Percentiles rank a stretch among this genome's conserved stretches.
These are phyloP conservation scores for Carcina quercana DNA, from an alignment of 2,888 invertebrate genomes.

Conservation along the genomic window DNA sequence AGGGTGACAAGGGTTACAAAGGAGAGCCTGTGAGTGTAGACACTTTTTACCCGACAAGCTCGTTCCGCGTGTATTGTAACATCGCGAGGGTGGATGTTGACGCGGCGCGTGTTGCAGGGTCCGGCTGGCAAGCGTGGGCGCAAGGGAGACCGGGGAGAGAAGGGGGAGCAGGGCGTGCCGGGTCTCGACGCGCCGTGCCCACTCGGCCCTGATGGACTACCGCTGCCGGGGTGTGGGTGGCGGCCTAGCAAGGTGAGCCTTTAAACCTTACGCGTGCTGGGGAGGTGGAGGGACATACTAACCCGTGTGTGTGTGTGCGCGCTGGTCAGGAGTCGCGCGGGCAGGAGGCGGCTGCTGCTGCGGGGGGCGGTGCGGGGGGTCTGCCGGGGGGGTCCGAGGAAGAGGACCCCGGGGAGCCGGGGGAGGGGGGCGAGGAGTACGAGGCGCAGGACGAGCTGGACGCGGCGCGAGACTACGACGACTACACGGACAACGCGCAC, in stretches of 20 bases:
- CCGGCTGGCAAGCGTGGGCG: conserved; percentile 91
- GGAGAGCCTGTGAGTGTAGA: conserved; percentile 84
- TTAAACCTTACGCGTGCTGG: conserved; percentile 56
- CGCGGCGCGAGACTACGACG: conserved; percentile 55
- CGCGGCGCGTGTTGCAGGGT: conserved; percentile 75
- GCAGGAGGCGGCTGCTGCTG: conserved; percentile 25
- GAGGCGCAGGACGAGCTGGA: conserved; percentile 47
- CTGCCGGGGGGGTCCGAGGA: conserved; percentile 23
- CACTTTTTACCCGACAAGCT: neutral
- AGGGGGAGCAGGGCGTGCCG: conserved; percentile 97
- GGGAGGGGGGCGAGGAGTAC: conserved; percentile 41
- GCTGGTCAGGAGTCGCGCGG: conserved; percentile 31
- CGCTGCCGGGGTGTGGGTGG: conserved; percentile 97
- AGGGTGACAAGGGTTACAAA: conserved; percentile 91
- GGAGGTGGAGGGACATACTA: too few relatives aligned
- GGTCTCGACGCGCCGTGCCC: conserved; percentile 99
- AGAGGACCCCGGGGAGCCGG: conserved; percentile 29
- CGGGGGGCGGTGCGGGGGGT: conserved; percentile 20
- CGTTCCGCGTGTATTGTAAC: neutral
- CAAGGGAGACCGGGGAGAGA: conserved; percentile 93
- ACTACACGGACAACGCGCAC: conserved; percentile 63
- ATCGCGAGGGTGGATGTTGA: neutral
- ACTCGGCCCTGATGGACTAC: conserved; percentile 95
- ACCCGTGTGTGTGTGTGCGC: conserved; percentile 10
- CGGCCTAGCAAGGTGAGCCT: conserved; percentile 91